Base-by-base conservation (phyloP, 1,140 invertebrate genomes). In the Apis cerana region DNA sequence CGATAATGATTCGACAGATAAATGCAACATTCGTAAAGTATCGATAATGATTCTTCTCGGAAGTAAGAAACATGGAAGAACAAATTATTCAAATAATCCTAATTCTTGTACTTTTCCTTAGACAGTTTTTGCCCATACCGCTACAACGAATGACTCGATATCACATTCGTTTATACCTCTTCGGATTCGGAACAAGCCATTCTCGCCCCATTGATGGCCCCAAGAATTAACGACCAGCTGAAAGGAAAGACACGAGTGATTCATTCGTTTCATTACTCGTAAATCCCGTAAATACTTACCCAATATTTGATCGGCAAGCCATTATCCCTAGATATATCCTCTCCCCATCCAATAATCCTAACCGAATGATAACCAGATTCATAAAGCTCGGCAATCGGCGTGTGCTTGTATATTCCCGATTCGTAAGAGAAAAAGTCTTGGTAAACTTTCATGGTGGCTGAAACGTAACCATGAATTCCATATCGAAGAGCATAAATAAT, bases 401-500 rank as follows among this genome's bases (percentile, higher is more conserved):
- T 95, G 83, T 96, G 96, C 11, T 94, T 95, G 93, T 99, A 99
- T 58, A 99, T 94, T 11, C 98, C 98, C 27, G 95, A 94, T 75
- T 95, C 95, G 92, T 99, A 99, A 75, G 97, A 95, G 94, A 98
- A 99, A 94, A 99, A 98, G 91, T 99, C 98, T 83, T 97, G 96
- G 89, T 97, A 96, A 1, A 99, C 97, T 75, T 95, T 95, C 96
- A 99, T 98, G 7, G 97, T 97, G 27, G 98, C 98, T 98, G 93
- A 10, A 95, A 95, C 21, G 12, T 11, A 9, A 19, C 11, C 4
- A 10, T 43, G 23, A n/a, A 27, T 62, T n/a, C 23, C n/a, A 23
- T 9, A 19, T 11, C 9, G 4, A 15, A n/a, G n/a, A n/a, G n/a
- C n/a, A 23, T 48, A n/a, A 48, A n/a, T 43, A 27, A n/a, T 15